Evolutionary conservation across 2,888 invertebrate species (phyloP).

Genomic region (Hemistola chrysoprasaria): DNA sequence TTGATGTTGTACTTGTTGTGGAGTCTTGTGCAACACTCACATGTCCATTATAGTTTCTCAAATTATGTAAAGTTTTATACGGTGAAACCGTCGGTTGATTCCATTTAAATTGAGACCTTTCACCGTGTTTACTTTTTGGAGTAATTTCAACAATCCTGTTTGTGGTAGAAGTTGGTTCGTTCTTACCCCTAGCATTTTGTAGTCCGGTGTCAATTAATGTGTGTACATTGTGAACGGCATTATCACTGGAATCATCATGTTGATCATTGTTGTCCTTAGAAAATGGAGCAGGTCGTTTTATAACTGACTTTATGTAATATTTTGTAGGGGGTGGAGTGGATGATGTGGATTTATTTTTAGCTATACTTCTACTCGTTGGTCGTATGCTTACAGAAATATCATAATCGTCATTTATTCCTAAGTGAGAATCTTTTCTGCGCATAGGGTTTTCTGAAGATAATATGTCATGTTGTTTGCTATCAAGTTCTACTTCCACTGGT

Average conservation of each 20-base stretch:
- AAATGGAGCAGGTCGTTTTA: conserved; percentile 58
- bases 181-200: conserved; percentile 36
- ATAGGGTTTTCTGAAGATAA: conserved; percentile 40
- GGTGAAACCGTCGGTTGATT: conserved; percentile 76
- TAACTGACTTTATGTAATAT: conserved; percentile 60
- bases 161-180: conserved; percentile 26
- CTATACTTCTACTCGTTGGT: conserved; percentile 36
- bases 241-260: conserved; percentile 48
- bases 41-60: conserved; percentile 49
- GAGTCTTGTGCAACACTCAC: conserved; percentile 38
- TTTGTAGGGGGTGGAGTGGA: conserved; percentile 46
- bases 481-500: conserved; percentile 31
- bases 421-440: conserved; percentile 46
- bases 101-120: conserved; percentile 40
- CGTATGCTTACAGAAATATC: conserved; percentile 47
- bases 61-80: conserved; percentile 74
- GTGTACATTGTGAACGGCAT: conserved; percentile 44
- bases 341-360: conserved; percentile 33
- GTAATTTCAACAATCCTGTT: conserved; percentile 31
- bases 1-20: conserved; percentile 41
- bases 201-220: conserved; percentile 44
- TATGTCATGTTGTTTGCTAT: conserved; percentile 28
- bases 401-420: conserved; percentile 44
- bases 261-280: conserved; percentile 34
- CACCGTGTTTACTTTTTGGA: conserved; percentile 30